Base-by-base conservation (phyloP, 2,797 vertebrate genomes). In the Psittacula echo region DNA sequence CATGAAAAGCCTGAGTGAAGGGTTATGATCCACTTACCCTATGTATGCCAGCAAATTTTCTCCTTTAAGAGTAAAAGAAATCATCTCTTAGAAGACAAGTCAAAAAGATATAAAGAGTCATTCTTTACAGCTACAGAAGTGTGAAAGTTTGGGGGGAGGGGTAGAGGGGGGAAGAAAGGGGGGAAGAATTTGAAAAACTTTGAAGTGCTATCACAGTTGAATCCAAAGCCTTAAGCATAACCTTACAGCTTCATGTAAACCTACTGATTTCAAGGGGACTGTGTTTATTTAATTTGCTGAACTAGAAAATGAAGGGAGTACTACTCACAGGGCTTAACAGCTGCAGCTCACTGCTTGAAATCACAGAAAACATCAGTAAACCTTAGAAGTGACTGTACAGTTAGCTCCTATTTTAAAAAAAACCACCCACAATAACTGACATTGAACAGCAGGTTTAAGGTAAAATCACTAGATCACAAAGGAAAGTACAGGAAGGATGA, bases 311-410 rank as follows among this genome's bases (percentile, higher is more conserved):
- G 4, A 53, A 86, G 8, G 23, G 18, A 56, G 45, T 12, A 78
- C 1, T 2, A 65, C 44, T 78, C 56, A 51, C 2, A 11, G 16
- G 24, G n/a, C 18, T 77, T 77, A 60, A 77, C 7, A 13, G 34
- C 26, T 73, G 11, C 61, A 83, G n/a, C 30, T 65, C 27, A 70
- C 37, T n/a, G 32, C 44, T 17, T 42, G 3, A 68, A 68, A 24
- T 26, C 16, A 30, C 0, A 70, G 24, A 45, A 76, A 48, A 60
- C 9, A 19, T 9, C 27, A 64, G 20, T 10, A 60, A 90, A 34
- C 7, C 20, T 30, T 37, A 3, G 0, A 54, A 58, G 21, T 3
- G 3, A 32, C 29, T 14, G 2, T 32, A 64, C 15, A 64, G 30
- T 15, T 47, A 70, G 17, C 18, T 41, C 37, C 47, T n/a, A 0